Evolutionary conservation across 2,113 vertebrate species (phyloP).

Genomic region (Marmota monax): DNA sequence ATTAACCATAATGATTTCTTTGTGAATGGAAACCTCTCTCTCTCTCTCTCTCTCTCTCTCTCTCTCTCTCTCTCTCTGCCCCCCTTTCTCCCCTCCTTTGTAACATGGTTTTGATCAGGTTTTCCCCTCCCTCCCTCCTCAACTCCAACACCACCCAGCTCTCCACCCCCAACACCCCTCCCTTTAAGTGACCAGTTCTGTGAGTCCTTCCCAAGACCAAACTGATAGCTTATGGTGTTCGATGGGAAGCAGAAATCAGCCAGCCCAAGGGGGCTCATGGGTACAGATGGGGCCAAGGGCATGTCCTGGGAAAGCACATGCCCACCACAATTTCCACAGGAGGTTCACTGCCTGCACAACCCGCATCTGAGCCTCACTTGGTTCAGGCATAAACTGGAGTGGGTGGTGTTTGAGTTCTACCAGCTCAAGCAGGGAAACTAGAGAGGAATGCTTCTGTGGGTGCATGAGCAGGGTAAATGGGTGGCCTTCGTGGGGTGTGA

Average conservation of each 20-base stretch:
- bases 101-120: conserved; percentile 88
- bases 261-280: not conserved
- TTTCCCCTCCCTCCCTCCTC: conserved; percentile 4
- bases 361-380: not conserved
- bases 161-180: not conserved
- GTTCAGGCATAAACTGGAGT: not conserved
- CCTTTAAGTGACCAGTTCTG: conserved; percentile 22
- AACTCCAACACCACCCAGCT: not conserved
- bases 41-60: conserved; percentile 79
- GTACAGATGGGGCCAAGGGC: not conserved
- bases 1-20: conserved; percentile 93
- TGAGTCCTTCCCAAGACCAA: conserved; percentile 44
- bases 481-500: not conserved
- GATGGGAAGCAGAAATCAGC: not conserved
- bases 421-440: not conserved
- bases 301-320: not conserved
- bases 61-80: conserved; percentile 82
- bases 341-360: not conserved
- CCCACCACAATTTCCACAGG: not conserved
- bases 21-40: conserved; percentile 89
- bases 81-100: conserved; percentile 78
- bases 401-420: not conserved
- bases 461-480: not conserved
- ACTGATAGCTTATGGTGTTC: not conserved
- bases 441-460: not conserved